phyloP scores from a whole-genome alignment of 2,113 vertebrate genomes.

The Chamaetylas fuelleborni region DNA sequence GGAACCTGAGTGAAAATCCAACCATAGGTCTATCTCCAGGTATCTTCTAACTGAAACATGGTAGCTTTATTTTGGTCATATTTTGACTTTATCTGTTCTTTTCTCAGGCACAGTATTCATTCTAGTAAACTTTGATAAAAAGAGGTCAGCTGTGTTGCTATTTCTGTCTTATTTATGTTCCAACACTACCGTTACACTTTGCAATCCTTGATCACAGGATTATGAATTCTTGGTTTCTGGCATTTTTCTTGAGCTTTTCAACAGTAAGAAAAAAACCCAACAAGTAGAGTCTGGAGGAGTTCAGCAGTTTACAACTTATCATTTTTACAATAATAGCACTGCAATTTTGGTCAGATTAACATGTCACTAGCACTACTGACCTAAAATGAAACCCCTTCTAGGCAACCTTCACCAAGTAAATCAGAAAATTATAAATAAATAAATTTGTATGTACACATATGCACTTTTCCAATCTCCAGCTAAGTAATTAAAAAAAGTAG shows the following conservation, averaged over 20 bases:
- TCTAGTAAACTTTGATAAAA: conserved; percentile 56
- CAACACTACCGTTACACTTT: conserved; percentile 6
- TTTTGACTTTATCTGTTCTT: conserved; percentile 53
- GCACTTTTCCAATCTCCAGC: background rate
- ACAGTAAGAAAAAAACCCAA: background rate
- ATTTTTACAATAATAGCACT: conserved; percentile 11
- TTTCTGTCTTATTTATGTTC: conserved; percentile 44
- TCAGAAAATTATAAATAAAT: background rate
- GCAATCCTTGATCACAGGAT: conserved; percentile 10
- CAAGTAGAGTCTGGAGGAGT: background rate
- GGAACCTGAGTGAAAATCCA: background rate
- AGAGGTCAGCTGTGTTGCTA: conserved; percentile 6
- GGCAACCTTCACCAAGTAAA: background rate
- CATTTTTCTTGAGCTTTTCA: conserved; percentile 25
- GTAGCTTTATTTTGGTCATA: conserved; percentile 47
- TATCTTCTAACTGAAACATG: conserved; percentile 22
- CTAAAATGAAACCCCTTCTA: background rate
- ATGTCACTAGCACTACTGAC: background rate
- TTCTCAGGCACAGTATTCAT: conserved; percentile 38
- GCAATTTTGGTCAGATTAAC: background rate
- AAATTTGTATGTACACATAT: background rate
- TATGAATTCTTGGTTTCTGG: conserved; percentile 44
- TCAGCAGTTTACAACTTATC: background rate
- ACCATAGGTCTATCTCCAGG: background rate
- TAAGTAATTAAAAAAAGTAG: background rate